These are phyloP conservation scores for Poicephalus gulielmi DNA, from an alignment of 2,113 vertebrate species.

Conservation along the genomic window DNA sequence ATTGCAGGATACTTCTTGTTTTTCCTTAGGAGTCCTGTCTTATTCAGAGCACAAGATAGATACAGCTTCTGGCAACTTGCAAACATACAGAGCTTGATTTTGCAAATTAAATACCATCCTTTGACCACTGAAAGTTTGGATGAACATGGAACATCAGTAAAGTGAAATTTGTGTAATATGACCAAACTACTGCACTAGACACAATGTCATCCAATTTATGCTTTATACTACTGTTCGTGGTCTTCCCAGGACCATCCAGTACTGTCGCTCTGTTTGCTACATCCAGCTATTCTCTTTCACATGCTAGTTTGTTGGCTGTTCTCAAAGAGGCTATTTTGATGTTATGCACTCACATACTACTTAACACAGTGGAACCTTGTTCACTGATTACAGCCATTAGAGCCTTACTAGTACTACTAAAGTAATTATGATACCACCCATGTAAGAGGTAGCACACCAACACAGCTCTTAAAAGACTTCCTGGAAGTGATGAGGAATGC, in stretches of 20 bases:
- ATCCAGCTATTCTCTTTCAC: background rate
- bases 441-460: background rate
- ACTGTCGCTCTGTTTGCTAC: background rate
- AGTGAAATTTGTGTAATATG: accelerated
- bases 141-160: background rate
- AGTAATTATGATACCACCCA: conserved; percentile 22
- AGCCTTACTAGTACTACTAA: background rate
- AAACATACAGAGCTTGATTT: background rate
- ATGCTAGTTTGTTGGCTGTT: background rate
- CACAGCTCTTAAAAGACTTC: background rate
- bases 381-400: background rate
- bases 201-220: background rate
- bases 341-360: background rate
- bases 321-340: background rate
- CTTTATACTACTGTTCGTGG: background rate
- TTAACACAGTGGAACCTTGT: background rate
- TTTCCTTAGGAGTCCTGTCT: background rate
- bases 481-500: background rate
- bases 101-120: background rate
- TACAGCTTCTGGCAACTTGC: background rate
- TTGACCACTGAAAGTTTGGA: background rate
- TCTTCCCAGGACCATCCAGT: background rate
- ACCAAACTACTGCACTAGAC: background rate
- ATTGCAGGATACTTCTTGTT: background rate
- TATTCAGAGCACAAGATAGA: background rate